phyloP scores from a whole-genome alignment of 2,113 vertebrate species.

The Amphiprion ocellaris region DNA sequence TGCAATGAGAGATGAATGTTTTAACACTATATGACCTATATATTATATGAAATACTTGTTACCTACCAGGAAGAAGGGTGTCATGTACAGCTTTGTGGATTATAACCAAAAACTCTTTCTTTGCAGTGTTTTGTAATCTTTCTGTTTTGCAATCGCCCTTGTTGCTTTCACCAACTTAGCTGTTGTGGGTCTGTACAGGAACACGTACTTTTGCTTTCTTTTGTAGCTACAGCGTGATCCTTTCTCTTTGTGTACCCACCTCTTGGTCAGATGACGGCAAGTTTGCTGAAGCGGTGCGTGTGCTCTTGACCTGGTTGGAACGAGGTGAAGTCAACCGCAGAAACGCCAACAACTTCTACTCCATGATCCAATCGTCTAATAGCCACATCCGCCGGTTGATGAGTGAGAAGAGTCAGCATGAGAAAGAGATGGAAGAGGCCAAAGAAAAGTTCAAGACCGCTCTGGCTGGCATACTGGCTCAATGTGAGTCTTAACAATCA shows the following conservation, averaged over 20 bases:
- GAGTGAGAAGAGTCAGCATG: slow-evolving; percentile 91
- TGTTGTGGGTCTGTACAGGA: too few relatives aligned
- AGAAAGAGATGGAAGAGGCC: slow-evolving; percentile 97
- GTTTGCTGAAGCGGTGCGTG: slow-evolving; percentile 93
- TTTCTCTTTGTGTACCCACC: not conserved
- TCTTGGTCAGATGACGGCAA: slow-evolving; percentile 89
- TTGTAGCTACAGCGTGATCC: not conserved
- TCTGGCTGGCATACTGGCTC: slow-evolving; percentile 92
- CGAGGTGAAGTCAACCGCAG: slow-evolving; percentile 95
- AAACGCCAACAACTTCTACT: slow-evolving; percentile 98
- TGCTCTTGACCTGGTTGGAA: slow-evolving; percentile 95
- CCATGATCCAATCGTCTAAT: slow-evolving; percentile 98
- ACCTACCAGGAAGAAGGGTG: not conserved
- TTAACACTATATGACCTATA: not conserved
- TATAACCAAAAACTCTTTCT: not conserved
- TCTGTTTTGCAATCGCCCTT: not conserved
- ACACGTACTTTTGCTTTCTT: not conserved
- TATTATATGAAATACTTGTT: not conserved
- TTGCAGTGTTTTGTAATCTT: not conserved
- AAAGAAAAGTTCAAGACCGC: slow-evolving; percentile 97
- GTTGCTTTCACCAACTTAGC: not conserved
- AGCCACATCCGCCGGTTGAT: slow-evolving; percentile 93
- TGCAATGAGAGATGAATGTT: too few relatives aligned
- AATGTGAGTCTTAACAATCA: slow-evolving; percentile 69
- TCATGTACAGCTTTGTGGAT: not conserved